Base-by-base conservation (phyloP, 2,113 vertebrate species). In the Prionailurus viverrinus region DNA sequence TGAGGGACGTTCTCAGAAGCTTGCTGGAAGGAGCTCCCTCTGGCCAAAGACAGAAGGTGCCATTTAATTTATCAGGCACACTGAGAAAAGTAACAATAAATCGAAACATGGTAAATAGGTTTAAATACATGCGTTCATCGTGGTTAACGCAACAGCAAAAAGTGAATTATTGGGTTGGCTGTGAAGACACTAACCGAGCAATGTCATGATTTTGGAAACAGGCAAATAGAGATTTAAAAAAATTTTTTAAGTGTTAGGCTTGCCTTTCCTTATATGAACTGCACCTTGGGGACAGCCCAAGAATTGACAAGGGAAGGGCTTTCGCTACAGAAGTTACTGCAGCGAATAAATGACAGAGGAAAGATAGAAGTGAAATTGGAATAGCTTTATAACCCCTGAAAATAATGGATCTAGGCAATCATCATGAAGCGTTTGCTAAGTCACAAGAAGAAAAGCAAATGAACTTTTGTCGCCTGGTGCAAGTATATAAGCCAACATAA, bases 171-270 rank as follows among this genome's bases (percentile, higher is more conserved):
- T 41, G 4, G 19, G 39, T 61, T 87, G 53, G 61, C 51, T 58
- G 68, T 95, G 53, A 93, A 96, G 33, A 95, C 21, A n/a, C 15
- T 39, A 69, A 88, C 39, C 10, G 12, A 93, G 51, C 0, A 51
- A 87, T 74, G 23, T 85, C n/a, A 39, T 96, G n/a, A 92, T 93
- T 96, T 90, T 48, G 10, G 83, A 94, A 94, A 82, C 58, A 66
- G 13, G 27, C 58, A 79, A 86, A 41, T 39, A 66, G 7, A 58
- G 10, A 27, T 31, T 14, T 81, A 79, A 61, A 74, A 61, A 68
- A 55, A n/a, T 5, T 84, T 8, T 8, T 13, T 27, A 73, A 91
- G 27, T 11, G 61, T 68, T 73, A 73, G 19, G 33, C 16, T 53
- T 79, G 48, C 18, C 48, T 53, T 79, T 79, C 18, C 48, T 78